These are phyloP conservation scores for Danio tinwini DNA, from an alignment of 2,797 vertebrate species.

Conservation along the genomic window DNA sequence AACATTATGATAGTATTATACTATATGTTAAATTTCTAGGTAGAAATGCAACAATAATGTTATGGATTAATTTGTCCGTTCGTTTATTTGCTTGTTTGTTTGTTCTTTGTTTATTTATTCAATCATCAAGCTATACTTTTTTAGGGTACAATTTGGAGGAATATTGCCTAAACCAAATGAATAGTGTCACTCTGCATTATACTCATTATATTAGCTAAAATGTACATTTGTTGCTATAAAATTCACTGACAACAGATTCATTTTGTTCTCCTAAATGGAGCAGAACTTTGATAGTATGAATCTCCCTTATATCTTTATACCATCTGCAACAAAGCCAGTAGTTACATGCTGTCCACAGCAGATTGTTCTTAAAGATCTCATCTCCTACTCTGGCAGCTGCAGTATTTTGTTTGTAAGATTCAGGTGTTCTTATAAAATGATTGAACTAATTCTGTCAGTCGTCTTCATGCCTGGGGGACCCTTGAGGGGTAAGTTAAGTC, in stretches of 20 bases:
- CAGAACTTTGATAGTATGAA: background rate
- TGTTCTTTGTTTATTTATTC: background rate
- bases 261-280: background rate
- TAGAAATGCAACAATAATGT: background rate
- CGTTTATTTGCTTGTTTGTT: too few relatives aligned
- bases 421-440: slow-evolving; percentile 49
- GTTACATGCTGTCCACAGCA: slow-evolving; percentile 18
- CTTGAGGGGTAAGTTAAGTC: slow-evolving; percentile 57
- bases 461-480: slow-evolving; percentile 59
- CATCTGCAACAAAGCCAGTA: slow-evolving; percentile 4
- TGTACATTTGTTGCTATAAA: background rate
- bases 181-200: background rate
- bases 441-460: slow-evolving; percentile 65
- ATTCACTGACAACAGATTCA: background rate
- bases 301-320: background rate
- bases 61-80: background rate
- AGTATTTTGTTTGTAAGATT: slow-evolving; percentile 47
- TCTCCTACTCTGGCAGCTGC: slow-evolving; percentile 47
- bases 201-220: background rate
- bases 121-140: background rate
- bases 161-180: background rate
- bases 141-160: background rate
- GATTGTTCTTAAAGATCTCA: slow-evolving; percentile 30
- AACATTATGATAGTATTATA: background rate
- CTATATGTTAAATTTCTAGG: background rate